These are phyloP conservation scores for crab-eating macaque (Macaca fascicularis) DNA, from an alignment of 2,113 vertebrate genomes.

Conservation along the genomic window DNA sequence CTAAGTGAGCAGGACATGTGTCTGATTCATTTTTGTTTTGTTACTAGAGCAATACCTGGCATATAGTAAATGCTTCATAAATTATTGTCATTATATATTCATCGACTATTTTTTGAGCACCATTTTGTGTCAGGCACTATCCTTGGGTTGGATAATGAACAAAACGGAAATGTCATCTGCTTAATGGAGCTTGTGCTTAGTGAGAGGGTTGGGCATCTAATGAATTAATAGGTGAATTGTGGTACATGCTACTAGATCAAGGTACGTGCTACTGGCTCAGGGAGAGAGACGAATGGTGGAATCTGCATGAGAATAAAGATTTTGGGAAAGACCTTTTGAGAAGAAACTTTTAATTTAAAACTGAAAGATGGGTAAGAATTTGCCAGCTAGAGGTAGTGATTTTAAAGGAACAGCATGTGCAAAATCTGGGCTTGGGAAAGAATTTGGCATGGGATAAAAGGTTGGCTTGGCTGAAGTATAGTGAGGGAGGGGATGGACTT, in stretches of 20 bases:
- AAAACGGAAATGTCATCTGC: neutral
- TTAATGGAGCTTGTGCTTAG: neutral
- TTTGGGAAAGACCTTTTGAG: neutral
- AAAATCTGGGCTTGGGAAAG: neutral
- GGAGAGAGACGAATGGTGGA: neutral
- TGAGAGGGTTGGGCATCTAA: fast-evolving
- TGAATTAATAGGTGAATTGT: neutral
- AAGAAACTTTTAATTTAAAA: neutral
- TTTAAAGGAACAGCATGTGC: neutral
- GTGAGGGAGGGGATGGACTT: fast-evolving
- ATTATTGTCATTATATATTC: neutral
- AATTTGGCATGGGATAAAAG: fast-evolving
- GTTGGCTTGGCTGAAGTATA: fast-evolving
- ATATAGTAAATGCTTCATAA: neutral
- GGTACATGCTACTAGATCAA: neutral
- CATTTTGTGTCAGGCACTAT: neutral
- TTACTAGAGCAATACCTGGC: neutral
- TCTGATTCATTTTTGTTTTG: neutral
- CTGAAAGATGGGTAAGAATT: neutral
- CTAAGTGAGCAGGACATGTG: fast-evolving
- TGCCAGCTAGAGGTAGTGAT: neutral
- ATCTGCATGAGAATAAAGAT: neutral
- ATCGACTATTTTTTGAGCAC: neutral
- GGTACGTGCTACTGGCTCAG: neutral
- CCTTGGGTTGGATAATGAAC: neutral